Conservation (phyloP, 2,113 vertebrate species). For the Pachyramphus minor region DNA sequence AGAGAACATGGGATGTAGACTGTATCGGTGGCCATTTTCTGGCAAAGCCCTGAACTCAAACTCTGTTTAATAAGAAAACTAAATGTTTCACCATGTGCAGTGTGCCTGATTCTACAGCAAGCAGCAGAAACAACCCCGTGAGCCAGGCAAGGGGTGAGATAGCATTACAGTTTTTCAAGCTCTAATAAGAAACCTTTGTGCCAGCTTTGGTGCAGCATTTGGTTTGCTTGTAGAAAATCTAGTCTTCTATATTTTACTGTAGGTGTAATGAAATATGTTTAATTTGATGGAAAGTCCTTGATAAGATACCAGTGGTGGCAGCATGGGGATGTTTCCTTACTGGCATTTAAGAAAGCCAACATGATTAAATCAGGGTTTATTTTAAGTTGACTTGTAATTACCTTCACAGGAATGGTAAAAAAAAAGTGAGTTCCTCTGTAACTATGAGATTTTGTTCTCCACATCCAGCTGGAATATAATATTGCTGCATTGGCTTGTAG, state of each 20-base stretch:
- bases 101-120: not conserved
- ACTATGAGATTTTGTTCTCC: conserved; percentile 57
- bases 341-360: conserved; percentile 39
- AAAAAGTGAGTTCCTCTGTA: conserved; percentile 45
- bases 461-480: conserved; percentile 64
- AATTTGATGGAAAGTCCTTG: conserved; percentile 49
- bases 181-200: not conserved
- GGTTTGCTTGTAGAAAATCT: not conserved
- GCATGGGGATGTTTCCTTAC: conserved; percentile 16
- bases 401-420: conserved; percentile 55
- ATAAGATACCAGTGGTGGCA: conserved; percentile 21
- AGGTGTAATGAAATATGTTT: conserved; percentile 50
- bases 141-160: not conserved
- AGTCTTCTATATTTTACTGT: conserved; percentile 40
- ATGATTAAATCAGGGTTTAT: conserved; percentile 61
- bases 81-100: not conserved
- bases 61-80: not conserved
- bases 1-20: not conserved
- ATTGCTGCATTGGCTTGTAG: conserved; percentile 53
- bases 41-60: not conserved
- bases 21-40: not conserved
- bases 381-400: conserved; percentile 64
- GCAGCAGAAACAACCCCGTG: not conserved
- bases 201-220: not conserved
- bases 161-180: not conserved